phyloP scores from a whole-genome alignment of 2,888 invertebrate genomes.

The Tubulanus polymorphus region DNA sequence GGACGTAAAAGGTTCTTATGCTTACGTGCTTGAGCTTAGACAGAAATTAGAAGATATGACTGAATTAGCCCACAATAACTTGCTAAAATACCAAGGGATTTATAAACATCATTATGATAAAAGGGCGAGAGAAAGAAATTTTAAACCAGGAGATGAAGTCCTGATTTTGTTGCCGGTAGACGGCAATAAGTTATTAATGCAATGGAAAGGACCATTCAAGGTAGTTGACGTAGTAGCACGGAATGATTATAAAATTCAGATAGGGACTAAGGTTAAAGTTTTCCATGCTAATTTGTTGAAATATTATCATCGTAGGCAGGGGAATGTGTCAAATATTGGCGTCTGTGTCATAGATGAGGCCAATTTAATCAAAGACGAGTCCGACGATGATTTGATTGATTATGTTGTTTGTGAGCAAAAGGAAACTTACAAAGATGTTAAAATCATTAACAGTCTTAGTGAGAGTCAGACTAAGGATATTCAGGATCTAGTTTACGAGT shows the following conservation, averaged over 20 bases:
- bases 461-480: too few relatives aligned
- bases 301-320: too few relatives aligned
- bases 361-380: too few relatives aligned
- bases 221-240: conserved; percentile 5
- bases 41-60: background rate
- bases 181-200: conserved; percentile 14
- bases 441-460: too few relatives aligned
- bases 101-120: conserved; percentile 10
- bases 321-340: too few relatives aligned
- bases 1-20: background rate
- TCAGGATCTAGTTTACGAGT: too few relatives aligned
- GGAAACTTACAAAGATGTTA: too few relatives aligned
- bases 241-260: conserved; percentile 10
- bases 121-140: conserved; percentile 4
- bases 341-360: too few relatives aligned
- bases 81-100: background rate
- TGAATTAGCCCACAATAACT: conserved; percentile 12
- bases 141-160: conserved; percentile 10
- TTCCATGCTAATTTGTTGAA: conserved; percentile 12
- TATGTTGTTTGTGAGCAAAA: too few relatives aligned
- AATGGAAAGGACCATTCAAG: conserved; percentile 16
- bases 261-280: conserved; percentile 8
- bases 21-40: conserved; percentile 6
- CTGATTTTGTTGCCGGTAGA: conserved; percentile 12
- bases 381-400: too few relatives aligned